Percentiles rank a stretch among this genome's conserved stretches.
These are phyloP conservation scores for Henricia sp. DNA, from an alignment of 53 echinoderm and acorn worm species.

Conservation along the genomic window DNA sequence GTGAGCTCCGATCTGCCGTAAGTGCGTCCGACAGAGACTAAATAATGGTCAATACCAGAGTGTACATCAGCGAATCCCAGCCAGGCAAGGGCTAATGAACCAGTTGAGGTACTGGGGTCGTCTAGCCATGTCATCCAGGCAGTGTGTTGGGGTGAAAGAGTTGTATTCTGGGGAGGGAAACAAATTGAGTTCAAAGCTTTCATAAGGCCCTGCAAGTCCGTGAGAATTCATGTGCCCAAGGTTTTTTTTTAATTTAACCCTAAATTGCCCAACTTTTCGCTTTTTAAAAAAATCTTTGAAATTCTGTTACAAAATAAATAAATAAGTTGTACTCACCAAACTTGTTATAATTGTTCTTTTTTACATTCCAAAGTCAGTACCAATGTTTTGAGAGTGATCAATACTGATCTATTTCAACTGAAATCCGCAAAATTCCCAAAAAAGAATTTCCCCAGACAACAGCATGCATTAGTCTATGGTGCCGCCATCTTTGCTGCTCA, in stretches of 20 bases:
- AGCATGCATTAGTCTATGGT: no score
- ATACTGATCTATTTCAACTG: no score
- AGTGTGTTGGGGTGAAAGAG: constrained; percentile 8
- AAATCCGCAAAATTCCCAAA: no score
- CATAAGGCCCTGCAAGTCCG: neutral
- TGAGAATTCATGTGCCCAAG: neutral
- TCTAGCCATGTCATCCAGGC: constrained; percentile 60
- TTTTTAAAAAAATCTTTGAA: no score
- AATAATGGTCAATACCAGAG: constrained; percentile 60
- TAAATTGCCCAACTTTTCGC: neutral
- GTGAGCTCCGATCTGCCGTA: constrained; percentile 43
- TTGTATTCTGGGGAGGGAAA: neutral
- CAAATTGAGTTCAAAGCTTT: neutral
- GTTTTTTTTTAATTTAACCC: neutral
- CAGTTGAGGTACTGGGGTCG: neutral
- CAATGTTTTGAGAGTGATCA: no score
- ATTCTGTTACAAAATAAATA: neutral
- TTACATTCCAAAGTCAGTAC: no score
- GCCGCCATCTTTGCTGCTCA: no score
- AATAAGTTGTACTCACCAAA: neutral
- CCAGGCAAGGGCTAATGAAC: constrained; percentile 55
- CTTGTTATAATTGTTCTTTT: no score
- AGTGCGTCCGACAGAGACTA: constrained; percentile 48
- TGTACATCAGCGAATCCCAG: constrained; percentile 47
- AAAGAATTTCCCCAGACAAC: no score